Evolutionary conservation across 2,888 invertebrate species (phyloP), one percentile per base, ranked within the genome.

Genomic region (Bembecia ichneumoniformis): DNA sequence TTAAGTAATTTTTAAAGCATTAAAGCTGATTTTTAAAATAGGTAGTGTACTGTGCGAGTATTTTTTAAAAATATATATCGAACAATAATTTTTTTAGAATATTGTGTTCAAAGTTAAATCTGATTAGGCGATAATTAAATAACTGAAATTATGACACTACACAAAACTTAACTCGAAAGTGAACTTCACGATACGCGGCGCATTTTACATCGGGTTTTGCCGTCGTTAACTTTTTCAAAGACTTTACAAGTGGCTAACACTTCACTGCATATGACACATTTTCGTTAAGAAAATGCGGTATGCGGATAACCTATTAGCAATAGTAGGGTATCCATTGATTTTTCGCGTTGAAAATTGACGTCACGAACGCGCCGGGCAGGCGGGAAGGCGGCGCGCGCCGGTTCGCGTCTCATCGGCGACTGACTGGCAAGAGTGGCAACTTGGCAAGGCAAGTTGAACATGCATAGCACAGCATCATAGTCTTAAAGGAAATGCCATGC

Each of bases 231-330:
- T 57, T 57, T 56, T 57, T 63, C 60, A 63, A 61, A 28, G 52
- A 63, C 58, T 28, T 50, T 60, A 59, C 28, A 64, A 60, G 16
- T 44, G 54, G 65, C 76, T 65, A 72, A 59, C 80, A 82, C 81
- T 78, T 72, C 83, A 84, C 84, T 77, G 74, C 86, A 86, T 84
- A 77, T 66, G 71, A 58, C 75, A 78, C 82, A 82, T 84, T 86
- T 86, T 84, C 78, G 58, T 67, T 59, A 52, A 67, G 79, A 82
- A 86, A 86, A 84, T 87, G 86, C 86, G 83, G 82, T 82, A 86
- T 86, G 86, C 86, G 79, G 78, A 71, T 71, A 80, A 83, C 82
- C 82, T 82, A 58, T 50, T 73, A 72, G 68, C 59, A 68, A 66
- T 66, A 71, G 65, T 64, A 66, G 68, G 74, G 71, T 70, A 77